Percentiles rank a stretch among this genome's conserved stretches.
These are phyloP conservation scores for Hypomecis atomaria DNA, from an alignment of 2,888 invertebrate species.

Conservation along the genomic window DNA sequence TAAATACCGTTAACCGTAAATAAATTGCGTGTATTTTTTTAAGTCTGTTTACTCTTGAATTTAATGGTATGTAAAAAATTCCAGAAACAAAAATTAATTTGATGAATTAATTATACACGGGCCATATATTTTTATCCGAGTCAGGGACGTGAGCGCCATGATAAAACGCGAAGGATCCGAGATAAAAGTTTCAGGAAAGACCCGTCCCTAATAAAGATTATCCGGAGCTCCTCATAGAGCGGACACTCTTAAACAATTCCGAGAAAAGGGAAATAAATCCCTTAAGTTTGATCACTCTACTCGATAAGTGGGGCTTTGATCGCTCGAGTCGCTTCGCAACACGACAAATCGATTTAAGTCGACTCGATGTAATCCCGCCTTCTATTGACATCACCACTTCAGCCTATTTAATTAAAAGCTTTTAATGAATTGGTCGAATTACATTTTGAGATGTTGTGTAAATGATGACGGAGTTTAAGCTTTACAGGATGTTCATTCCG, in stretches of 20 bases:
- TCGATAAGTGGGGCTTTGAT: constrained; percentile 23
- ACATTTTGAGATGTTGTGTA: constrained; percentile 32
- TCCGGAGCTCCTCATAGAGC: constrained; percentile 28
- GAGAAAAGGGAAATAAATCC: constrained; percentile 30
- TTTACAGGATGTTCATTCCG: constrained; percentile 13
- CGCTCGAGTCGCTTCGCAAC: constrained; percentile 9
- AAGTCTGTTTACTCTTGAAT: too few relatives aligned
- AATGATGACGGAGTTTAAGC: constrained; percentile 12
- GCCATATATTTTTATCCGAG: constrained; percentile 4
- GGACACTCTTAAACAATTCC: constrained; percentile 29
- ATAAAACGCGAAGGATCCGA: constrained; percentile 6
- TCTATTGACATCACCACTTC: constrained; percentile 27
- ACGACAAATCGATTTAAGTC: constrained; percentile 34
- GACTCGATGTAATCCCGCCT: constrained; percentile 18
- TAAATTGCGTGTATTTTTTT: too few relatives aligned
- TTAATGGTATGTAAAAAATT: background rate
- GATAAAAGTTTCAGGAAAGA: constrained; percentile 15
- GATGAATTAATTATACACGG: constrained; percentile 3
- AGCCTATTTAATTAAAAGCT: constrained; percentile 30
- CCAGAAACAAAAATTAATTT: background rate
- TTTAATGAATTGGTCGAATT: constrained; percentile 30
- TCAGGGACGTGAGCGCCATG: constrained; percentile 2
- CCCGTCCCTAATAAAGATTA: constrained; percentile 33
- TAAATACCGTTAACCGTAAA: too few relatives aligned
- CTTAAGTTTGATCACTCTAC: constrained; percentile 31